A percentile compares a stretch with the other conserved stretches of the same genome.
Evolutionary conservation across 2,113 vertebrate species (phyloP).

Genomic region (Poeciliopsis retropinna): DNA sequence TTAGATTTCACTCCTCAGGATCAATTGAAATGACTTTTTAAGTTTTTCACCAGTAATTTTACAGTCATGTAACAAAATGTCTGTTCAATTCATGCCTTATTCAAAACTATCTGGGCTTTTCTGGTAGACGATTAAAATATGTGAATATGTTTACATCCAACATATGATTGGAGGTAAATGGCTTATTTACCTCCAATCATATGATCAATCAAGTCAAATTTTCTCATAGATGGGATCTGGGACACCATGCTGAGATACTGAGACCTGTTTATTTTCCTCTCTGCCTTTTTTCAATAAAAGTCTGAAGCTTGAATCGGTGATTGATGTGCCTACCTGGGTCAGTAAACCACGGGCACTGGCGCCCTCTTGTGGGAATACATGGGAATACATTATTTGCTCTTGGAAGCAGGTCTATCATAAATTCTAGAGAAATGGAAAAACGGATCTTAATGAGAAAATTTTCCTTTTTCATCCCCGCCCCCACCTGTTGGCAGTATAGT

Average conservation of each 20-base stretch:
- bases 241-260: slow-evolving; percentile 1
- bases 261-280: too few species aligned
- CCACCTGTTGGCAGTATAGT: too few species aligned
- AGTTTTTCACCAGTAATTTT: slow-evolving; percentile 44
- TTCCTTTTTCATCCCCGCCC: too few species aligned
- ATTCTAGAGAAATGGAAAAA: too few species aligned
- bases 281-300: too few species aligned
- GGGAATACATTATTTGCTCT: too few species aligned
- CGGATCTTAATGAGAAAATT: too few species aligned
- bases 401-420: too few species aligned
- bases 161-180: slow-evolving; percentile 15
- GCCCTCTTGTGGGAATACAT: too few species aligned
- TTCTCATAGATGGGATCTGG: background rate
- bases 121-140: slow-evolving; percentile 37
- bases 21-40: slow-evolving; percentile 49
- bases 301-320: too few species aligned
- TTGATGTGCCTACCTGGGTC: too few species aligned
- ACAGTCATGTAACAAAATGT: slow-evolving; percentile 25
- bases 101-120: slow-evolving; percentile 33
- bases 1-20: slow-evolving; percentile 61
- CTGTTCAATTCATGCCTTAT: slow-evolving; percentile 38
- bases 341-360: too few species aligned
- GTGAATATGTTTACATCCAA: slow-evolving; percentile 24
- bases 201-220: slow-evolving; percentile 30
- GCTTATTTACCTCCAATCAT: slow-evolving; percentile 36